Conservation (phyloP, 2,888 invertebrate species). For the Drosophila infuscata region DNA sequence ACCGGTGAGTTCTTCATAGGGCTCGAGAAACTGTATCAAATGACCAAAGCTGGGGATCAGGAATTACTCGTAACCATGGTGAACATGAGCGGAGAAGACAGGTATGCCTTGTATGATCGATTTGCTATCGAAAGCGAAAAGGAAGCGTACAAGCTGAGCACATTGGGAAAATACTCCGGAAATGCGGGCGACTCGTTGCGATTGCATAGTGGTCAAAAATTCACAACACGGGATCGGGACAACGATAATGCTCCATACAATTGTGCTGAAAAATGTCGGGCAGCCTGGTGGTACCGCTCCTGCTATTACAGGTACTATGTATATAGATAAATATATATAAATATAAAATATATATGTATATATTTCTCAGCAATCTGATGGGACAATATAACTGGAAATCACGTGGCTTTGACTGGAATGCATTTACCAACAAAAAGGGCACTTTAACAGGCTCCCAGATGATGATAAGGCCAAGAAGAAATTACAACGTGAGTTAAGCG, state of each 20-base stretch:
- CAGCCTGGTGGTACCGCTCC: conserved; percentile 91
- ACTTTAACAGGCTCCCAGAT: conserved; percentile 88
- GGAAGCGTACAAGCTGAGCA: conserved; percentile 88
- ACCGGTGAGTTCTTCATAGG: conserved; percentile 90
- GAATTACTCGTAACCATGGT: conserved; percentile 88
- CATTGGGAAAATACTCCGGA: conserved; percentile 88
- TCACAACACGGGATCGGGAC: conserved; percentile 89
- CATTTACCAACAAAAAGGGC: conserved; percentile 88
- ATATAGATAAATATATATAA: neutral
- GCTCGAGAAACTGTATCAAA: conserved; percentile 88
- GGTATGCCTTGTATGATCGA: conserved; percentile 87
- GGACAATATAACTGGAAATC: conserved; percentile 87
- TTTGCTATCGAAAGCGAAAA: conserved; percentile 89
- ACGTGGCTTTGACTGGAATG: conserved; percentile 89
- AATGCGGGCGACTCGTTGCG: conserved; percentile 89
- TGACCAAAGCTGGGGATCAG: conserved; percentile 84
- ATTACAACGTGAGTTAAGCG: neutral
- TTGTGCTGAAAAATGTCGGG: conserved; percentile 88
- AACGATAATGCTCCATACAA: conserved; percentile 88
- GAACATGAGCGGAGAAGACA: conserved; percentile 86
- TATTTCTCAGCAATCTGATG: conserved; percentile 87
- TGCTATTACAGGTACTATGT: conserved; percentile 87
- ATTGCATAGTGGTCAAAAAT: conserved; percentile 89
- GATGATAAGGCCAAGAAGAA: conserved; percentile 87
- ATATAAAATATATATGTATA: neutral